phyloP scores from a whole-genome alignment of 2,113 vertebrate species.

The Phyllopteryx taeniolatus region DNA sequence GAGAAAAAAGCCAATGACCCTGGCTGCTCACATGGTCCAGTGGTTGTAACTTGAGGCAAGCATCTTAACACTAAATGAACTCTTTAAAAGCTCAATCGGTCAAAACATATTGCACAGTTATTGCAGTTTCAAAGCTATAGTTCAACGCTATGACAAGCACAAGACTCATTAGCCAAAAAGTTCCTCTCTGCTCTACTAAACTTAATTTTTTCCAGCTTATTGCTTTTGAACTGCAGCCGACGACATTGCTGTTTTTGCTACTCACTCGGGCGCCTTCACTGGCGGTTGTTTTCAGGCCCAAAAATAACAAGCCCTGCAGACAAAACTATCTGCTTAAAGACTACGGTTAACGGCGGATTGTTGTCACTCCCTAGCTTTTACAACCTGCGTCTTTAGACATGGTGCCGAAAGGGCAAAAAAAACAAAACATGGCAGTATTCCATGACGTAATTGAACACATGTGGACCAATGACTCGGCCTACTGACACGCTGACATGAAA shows the following conservation, averaged over 20 bases:
- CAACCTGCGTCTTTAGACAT: neutral
- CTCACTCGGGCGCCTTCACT: neutral
- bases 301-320: neutral
- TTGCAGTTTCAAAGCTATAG: neutral
- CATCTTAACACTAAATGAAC: neutral
- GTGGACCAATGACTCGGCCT: constrained; percentile 4
- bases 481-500: constrained; percentile 10
- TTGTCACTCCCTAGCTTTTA: constrained; percentile 6
- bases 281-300: neutral
- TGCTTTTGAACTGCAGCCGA: neutral
- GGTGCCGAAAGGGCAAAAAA: neutral
- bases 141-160: neutral
- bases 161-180: neutral
- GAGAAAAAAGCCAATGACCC: neutral
- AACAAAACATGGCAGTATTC: constrained; percentile 1
- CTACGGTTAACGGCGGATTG: neutral
- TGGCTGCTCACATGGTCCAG: neutral
- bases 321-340: neutral
- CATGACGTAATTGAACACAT: constrained; percentile 11
- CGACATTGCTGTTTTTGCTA: neutral
- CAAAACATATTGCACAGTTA: neutral
- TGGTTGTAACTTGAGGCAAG: neutral
- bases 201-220: constrained; percentile 41
- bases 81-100: neutral
- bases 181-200: constrained; percentile 13